These are phyloP conservation scores for Limenitis camilla DNA, from an alignment of 2,888 invertebrate genomes.

Conservation along the genomic window DNA sequence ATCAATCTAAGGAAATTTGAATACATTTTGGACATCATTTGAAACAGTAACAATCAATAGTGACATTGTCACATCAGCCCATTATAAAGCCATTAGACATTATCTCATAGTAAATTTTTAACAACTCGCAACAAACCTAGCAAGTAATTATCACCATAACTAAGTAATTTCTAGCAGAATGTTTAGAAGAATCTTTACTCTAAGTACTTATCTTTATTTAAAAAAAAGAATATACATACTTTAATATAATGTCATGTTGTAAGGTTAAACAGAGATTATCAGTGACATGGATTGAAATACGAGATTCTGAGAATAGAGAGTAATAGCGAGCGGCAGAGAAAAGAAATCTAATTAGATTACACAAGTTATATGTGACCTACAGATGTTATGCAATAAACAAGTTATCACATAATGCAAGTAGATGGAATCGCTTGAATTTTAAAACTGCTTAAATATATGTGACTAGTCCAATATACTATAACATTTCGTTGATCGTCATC, in stretches of 20 bases:
- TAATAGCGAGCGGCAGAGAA: conserved; percentile 17
- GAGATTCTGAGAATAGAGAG: conserved; percentile 34
- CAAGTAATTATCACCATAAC: conserved; percentile 56
- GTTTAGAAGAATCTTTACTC: conserved; percentile 41
- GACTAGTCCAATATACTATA: conserved; percentile 63
- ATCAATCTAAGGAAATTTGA: conserved; percentile 10
- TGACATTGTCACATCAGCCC: conserved; percentile 19
- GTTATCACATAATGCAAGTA: conserved; percentile 4
- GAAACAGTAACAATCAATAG: conserved; percentile 20
- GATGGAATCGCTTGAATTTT: not conserved
- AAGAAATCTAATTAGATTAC: conserved; percentile 17
- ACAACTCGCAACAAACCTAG: conserved; percentile 56
- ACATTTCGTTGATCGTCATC: conserved; percentile 56
- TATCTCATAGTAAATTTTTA: conserved; percentile 32
- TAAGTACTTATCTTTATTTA: conserved; percentile 17
- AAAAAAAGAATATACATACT: conserved; percentile 19
- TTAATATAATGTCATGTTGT: conserved; percentile 25
- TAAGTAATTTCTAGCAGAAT: conserved; percentile 54
- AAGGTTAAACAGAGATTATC: conserved; percentile 20
- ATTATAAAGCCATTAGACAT: conserved; percentile 25
- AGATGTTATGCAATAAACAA: conserved; percentile 26
- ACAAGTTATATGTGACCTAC: conserved; percentile 5
- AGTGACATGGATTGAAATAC: conserved; percentile 31
- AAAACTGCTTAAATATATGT: conserved; percentile 33
- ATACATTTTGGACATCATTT: conserved; percentile 18